Base-by-base conservation (phyloP, 37 sponge, comb jelly and placozoan species). In the Cladorhizidae sp. region DNA sequence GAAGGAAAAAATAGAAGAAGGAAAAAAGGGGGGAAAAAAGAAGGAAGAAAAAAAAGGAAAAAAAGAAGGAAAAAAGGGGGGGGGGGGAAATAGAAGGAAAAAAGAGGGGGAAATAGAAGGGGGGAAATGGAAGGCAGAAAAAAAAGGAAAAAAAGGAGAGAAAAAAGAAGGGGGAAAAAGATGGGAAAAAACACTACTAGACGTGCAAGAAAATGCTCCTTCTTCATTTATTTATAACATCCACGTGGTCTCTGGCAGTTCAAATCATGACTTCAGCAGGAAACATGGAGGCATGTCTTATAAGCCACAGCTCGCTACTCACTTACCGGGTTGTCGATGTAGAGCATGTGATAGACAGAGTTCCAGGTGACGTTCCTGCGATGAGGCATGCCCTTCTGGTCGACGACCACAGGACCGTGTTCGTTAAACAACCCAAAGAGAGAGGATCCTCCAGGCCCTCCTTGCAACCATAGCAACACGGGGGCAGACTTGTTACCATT, bases 371-470 rank as follows among this genome's bases (percentile, higher is more conserved):
- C 69, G 14, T 76, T 70, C 14, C 85, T 74, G 1, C 2, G 49
- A 26, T 54, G 17, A 12, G 78, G 87, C 78, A 75, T 76, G 5
- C 85, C 88, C 25, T 77, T 35, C 51, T 54, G 11, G 67, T 86
- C 90, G 17, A 93, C 86, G 5, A 51, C 65, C 28, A 96, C 42
- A 0, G 96, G 96, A 39, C 96, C 96, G 50, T 92, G 89, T 77
- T 96, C 96, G 78, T 64, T 74, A 64, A 96, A 96, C 14, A 96
- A 70, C 17, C 91, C 96, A 57, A 90, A 96, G 29, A 96, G 76
- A 12, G 96, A 96, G 20, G 96, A 88, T 12, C 84, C 93, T 25
- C 96, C 96, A 35, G 96, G 96, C 25, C 96, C 96, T 38, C 96
- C 96, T 77, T 96, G 96, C 41, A 96, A 67, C 96, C 96, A 96